Evolutionary conservation across 35 echinoderm and acorn worm genomes (phyloP).

Genomic region (Lytechinus pictus): DNA sequence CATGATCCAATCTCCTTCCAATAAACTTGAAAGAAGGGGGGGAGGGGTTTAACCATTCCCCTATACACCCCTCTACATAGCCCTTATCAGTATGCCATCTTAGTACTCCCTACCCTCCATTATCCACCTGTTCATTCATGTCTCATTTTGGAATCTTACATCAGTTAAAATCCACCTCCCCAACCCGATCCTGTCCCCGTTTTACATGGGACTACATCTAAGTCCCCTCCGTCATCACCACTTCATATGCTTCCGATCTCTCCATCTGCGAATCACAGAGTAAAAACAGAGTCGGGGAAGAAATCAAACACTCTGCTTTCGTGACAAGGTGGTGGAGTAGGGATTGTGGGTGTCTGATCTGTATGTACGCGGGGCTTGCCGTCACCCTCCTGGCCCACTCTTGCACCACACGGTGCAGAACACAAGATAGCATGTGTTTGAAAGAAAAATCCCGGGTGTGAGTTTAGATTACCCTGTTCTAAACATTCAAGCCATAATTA

Average conservation of each 20-base stretch:
- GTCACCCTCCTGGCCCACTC: neutral
- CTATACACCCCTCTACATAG: neutral
- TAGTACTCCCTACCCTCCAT: neutral
- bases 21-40: no score
- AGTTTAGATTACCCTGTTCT: slow-evolving; percentile 35
- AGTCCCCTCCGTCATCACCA: slow-evolving; percentile 39
- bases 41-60: neutral
- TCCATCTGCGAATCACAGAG: neutral
- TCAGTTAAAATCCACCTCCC: slow-evolving; percentile 22
- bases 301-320: neutral
- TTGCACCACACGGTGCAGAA: neutral
- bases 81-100: neutral
- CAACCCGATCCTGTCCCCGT: slow-evolving; percentile 18
- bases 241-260: slow-evolving; percentile 50
- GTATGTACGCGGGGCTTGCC: neutral
- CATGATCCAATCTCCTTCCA: no score
- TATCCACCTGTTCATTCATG: slow-evolving; percentile 9
- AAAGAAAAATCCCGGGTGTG: slow-evolving; percentile 52
- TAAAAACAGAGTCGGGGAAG: neutral
- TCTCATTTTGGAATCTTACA: slow-evolving; percentile 26
- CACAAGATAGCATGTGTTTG: slow-evolving; percentile 21
- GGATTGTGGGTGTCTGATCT: neutral
- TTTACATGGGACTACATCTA: neutral
- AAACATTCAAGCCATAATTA: slow-evolving; percentile 56
- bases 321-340: neutral